phyloP scores from a whole-genome alignment of 2,113 vertebrate genomes.

The Myotis davidii region DNA sequence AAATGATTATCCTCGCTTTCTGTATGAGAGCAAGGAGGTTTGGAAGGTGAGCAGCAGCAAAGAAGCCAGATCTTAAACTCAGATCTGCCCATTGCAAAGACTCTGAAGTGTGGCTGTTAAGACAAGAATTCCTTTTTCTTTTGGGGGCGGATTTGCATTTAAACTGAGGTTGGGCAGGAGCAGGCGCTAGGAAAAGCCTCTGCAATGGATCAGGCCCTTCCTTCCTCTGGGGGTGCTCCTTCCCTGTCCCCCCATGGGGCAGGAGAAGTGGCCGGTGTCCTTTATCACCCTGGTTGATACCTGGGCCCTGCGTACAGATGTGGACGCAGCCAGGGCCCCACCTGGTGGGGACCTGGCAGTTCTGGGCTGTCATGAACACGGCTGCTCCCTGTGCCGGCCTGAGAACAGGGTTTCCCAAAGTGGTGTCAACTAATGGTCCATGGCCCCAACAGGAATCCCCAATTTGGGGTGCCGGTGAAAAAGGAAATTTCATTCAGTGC shows the following conservation, averaged over 20 bases:
- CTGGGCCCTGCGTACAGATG: neutral
- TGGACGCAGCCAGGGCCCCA: accelerated
- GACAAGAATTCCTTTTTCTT: neutral
- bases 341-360: neutral
- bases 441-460: neutral
- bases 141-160: neutral
- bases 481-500: neutral
- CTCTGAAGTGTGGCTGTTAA: neutral
- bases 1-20: neutral
- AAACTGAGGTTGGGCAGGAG: neutral
- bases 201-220: neutral
- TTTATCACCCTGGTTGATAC: neutral
- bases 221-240: neutral
- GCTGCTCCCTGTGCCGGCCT: neutral
- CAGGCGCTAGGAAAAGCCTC: neutral
- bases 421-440: neutral
- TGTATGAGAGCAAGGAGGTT: neutral
- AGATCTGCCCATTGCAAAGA: neutral
- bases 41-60: neutral
- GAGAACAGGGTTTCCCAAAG: neutral
- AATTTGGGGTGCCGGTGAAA: neutral
- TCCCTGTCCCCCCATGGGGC: neutral
- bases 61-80: neutral
- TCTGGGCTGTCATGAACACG: neutral
- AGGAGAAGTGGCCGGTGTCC: neutral